A percentile compares a stretch with the other conserved stretches of the same genome.
phyloP scores from a whole-genome alignment of 2,113 vertebrate genomes.

The Chroicocephalus ridibundus region DNA sequence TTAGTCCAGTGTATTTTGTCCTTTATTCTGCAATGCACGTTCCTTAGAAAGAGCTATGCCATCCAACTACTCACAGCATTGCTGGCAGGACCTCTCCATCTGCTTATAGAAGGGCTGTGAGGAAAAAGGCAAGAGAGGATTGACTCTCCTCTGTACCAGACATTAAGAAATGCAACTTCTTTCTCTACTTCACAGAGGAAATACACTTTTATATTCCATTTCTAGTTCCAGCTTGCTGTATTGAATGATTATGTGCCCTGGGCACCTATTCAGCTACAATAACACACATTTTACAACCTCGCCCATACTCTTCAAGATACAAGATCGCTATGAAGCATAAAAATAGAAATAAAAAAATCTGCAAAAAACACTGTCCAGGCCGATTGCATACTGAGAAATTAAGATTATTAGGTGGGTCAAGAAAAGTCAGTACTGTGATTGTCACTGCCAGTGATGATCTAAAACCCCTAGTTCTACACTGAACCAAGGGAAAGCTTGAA shows the following conservation, averaged over 20 bases:
- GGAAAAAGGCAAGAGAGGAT: not conserved
- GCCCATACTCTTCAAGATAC: not conserved
- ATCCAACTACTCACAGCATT: not conserved
- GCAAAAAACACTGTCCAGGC: not conserved
- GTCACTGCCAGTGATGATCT: not conserved
- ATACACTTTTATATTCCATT: not conserved
- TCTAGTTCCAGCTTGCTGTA: not conserved
- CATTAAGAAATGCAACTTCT: not conserved
- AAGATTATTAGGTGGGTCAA: not conserved
- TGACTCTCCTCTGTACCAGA: not conserved
- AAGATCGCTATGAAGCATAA: not conserved
- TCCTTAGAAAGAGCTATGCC: not conserved
- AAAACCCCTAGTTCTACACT: not conserved
- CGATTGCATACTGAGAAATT: not conserved
- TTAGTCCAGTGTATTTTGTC: not conserved
- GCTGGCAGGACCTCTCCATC: not conserved
- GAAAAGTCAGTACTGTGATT: not conserved
- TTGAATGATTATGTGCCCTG: not conserved
- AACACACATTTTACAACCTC: not conserved
- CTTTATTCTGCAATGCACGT: not conserved
- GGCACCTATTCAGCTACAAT: not conserved
- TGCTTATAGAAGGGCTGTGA: not conserved
- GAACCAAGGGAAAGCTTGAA: not conserved
- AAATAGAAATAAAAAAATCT: not conserved
- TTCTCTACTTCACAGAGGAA: not conserved